Evolutionary conservation across 2,113 vertebrate species (phyloP), one percentile per base, ranked within the genome.

Genomic region (Pangasianodon hypophthalmus): DNA sequence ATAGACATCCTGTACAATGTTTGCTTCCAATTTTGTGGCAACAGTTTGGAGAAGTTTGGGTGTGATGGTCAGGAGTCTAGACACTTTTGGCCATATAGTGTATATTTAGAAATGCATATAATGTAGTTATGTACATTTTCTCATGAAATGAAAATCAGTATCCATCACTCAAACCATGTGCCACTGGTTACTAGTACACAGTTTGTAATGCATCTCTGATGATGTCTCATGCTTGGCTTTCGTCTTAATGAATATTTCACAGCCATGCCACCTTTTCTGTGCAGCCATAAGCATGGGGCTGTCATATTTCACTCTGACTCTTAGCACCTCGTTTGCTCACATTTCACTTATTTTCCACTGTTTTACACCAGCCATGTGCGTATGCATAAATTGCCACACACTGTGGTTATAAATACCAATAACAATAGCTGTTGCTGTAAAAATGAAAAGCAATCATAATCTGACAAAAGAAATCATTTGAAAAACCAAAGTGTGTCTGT

Each of bases 321-420:
- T 79, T 58, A 60, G 83, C 73, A 88, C 73, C 77, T 58, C 69
- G 83, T 83, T 84, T 85, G 86, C 19, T 84, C 83, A 80, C 62
- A 81, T 88, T 91, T 87, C 32, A 81, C 84, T 91, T 88, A 84
- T 88, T 90, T 90, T 77, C 50, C 48, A 82, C 60, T 80, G 84
- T 60, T 85, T 87, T 90, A 71, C 56, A 91, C 84, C 48, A 83
- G 62, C 58, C 69, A 21, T 48, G 64, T 19, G 41, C 32, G 46
- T 67, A 64, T 90, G 64, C 64, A 87, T 91, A 90, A 90, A 87
- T 88, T 73, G 75, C 64, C 62, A 79, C 50, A 85, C 67, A 3
- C 52, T 81, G 54, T 26, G 56, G 88, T 90, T 89, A 91, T 89
- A 92, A 92, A 91, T 85, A 90, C 73, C 64, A 90, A 54, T 77